Conservation (phyloP, 2,113 vertebrate genomes). For the Chaenogobius annularis region DNA sequence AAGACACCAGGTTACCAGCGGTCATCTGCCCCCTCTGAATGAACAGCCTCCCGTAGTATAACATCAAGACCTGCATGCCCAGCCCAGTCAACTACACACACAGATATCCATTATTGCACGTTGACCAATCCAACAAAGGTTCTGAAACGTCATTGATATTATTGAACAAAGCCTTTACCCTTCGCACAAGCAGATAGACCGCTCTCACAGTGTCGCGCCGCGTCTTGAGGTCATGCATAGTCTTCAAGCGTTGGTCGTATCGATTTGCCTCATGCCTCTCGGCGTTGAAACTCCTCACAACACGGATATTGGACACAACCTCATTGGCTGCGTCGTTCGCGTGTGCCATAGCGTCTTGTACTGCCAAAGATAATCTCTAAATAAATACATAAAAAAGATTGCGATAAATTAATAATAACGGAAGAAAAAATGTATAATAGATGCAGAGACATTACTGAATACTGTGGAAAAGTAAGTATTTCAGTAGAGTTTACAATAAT, state of each 20-base stretch:
- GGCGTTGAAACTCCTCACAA: conserved; percentile 78
- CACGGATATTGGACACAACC: conserved; percentile 75
- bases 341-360: conserved; percentile 78
- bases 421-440: too few relatives aligned
- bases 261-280: conserved; percentile 74
- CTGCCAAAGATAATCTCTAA: conserved; percentile 59
- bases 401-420: background rate
- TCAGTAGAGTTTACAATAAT: too few relatives aligned
- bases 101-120: background rate
- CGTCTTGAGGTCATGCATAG: conserved; percentile 71
- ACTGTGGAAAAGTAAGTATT: too few relatives aligned
- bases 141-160: background rate
- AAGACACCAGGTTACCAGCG: conserved; percentile 81
- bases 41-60: conserved; percentile 78
- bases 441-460: background rate
- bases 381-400: background rate
- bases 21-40: conserved; percentile 78
- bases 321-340: conserved; percentile 79
- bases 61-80: conserved; percentile 73
- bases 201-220: conserved; percentile 52
- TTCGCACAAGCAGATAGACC: conserved; percentile 66
- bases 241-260: conserved; percentile 71
- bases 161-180: conserved; percentile 67
- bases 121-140: background rate
- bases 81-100: conserved; percentile 71